Base-by-base conservation (phyloP, 2,113 vertebrate species). In the Gila orcuttii region DNA sequence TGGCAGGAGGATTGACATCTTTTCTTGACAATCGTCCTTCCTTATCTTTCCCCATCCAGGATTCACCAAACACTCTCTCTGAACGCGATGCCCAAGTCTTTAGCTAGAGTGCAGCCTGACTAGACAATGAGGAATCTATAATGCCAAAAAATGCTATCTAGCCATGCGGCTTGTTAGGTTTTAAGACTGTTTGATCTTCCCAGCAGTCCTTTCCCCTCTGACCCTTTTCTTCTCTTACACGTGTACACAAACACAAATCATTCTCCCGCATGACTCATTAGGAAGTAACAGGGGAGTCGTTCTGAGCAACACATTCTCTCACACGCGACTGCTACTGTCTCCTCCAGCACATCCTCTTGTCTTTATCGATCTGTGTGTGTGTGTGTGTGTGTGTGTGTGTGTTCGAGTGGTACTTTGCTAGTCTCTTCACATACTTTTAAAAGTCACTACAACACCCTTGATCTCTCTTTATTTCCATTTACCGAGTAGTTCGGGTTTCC, bases 401-500 rank as follows among this genome's bases (percentile, higher is more conserved):
- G 59, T 17, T 45, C 0, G 15, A 66, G 39, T 64, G 62, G n/a
- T 68, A 68, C 42, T 68, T 50, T 86, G 42, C 21, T 80, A 62
- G 36, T 45, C 36, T 45, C 55, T 42, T 80, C 78, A 62, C 21
- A 80, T 80, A 36, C 25, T 28, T 77, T 31, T 31, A 33, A 77
- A 78, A 60, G 86, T 66, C 60, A 76, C 28, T 31, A 62, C 25
- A 87, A 69, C 2, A 76, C 31, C 39, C 25, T 60, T n/a, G 13
- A n/a, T 3, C 36, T 76, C 74, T 13, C n/a, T 55, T 33, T 31
- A 3, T 31, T 42, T 15, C 1, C n/a, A 47, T 94, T 92, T 92
- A 99, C 98, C 92, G 90, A 97, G 93, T 96, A 95, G 92, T 82
- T 97, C 81, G 96, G 93, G 85, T 92, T 98, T 88, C 96, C 95